Conservation (phyloP, 2,888 invertebrate genomes). For the Cosmia pyralina region DNA sequence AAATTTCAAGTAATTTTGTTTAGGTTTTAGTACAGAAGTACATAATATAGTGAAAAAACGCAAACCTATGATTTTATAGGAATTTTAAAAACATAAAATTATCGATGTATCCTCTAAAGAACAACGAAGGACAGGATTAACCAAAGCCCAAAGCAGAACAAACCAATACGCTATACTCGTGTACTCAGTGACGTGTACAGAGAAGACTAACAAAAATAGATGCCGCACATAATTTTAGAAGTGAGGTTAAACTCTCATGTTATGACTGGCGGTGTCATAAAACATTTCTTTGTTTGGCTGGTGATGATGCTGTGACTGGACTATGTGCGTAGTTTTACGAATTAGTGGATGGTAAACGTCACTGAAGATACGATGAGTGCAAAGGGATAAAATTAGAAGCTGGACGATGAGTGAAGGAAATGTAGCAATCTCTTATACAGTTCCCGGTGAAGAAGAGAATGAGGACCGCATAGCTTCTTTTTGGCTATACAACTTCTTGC, state of each 20-base stretch:
- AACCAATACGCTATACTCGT: constrained; percentile 33
- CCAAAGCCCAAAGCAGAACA: constrained; percentile 38
- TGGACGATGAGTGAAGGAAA: neutral
- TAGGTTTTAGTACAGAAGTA: too few species aligned
- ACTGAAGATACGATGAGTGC: neutral
- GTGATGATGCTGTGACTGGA: constrained; percentile 16
- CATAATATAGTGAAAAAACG: too few species aligned
- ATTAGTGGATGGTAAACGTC: constrained; percentile 14
- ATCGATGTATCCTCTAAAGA: too few species aligned
- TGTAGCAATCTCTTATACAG: neutral
- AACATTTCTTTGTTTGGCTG: constrained; percentile 49
- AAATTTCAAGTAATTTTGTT: too few species aligned
- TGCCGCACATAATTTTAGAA: constrained; percentile 51
- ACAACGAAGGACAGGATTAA: neutral
- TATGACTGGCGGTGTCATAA: constrained; percentile 56
- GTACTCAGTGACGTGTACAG: constrained; percentile 51
- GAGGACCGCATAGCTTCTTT: neutral
- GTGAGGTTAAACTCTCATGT: constrained; percentile 56
- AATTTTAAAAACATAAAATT: too few species aligned
- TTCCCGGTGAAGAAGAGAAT: neutral
- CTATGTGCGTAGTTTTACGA: constrained; percentile 16
- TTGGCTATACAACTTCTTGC: neutral
- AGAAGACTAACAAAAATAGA: constrained; percentile 54
- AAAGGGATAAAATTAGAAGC: constrained; percentile 20
- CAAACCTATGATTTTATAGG: too few species aligned